Evolutionary conservation across 2,888 invertebrate genomes (phyloP), one percentile per base, ranked within the genome.

Genomic region (Volucella zonaria): DNA sequence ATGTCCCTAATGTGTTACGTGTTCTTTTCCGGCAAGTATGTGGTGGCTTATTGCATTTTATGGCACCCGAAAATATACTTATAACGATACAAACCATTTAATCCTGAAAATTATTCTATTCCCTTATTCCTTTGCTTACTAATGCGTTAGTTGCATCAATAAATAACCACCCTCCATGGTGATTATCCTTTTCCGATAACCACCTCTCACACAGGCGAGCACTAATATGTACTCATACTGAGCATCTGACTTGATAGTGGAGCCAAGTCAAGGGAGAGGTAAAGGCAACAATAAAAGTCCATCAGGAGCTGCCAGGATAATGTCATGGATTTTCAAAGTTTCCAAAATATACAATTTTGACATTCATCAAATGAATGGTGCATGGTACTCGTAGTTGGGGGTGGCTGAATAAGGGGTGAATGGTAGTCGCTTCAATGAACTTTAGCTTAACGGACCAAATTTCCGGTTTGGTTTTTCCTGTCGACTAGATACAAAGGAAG

Each of bases 401-500:
- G 12, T n/a, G 58, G 59, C 31, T 31, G 58, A 67, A 58, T 40
- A 64, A 67, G 74, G 77, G 73, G 61, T 61, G 61, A 66, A 79
- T 79, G 58, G 75, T 61, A 18, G 80, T 73, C 73, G 85, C 67
- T 81, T 81, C 54, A 81, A 73, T 85, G 68, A 67, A 59, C 67
- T 85, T 85, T 59, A 43, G 88, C 88, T 89, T 89, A 90, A 90
- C 90, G 91, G 90, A 89, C 89, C 90, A 89, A 90, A 90, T 90
- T 89, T 91, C 91, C 91, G 91, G 88, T 88, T 90, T 88, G 89
- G 89, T 90, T 91, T 90, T 90, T 90, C 90, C 89, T 89, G 91
- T 90, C 89, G 92, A 96, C 96, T 95, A 91, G 94, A 43, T 81
- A 76, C 76, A 71, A 83, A 83, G 74, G 74, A 70, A 51, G 59